A percentile compares a stretch with the other conserved stretches of the same genome.
Evolutionary conservation across 2,113 vertebrate genomes (phyloP).

Genomic region (Ariopsis seemanni): DNA sequence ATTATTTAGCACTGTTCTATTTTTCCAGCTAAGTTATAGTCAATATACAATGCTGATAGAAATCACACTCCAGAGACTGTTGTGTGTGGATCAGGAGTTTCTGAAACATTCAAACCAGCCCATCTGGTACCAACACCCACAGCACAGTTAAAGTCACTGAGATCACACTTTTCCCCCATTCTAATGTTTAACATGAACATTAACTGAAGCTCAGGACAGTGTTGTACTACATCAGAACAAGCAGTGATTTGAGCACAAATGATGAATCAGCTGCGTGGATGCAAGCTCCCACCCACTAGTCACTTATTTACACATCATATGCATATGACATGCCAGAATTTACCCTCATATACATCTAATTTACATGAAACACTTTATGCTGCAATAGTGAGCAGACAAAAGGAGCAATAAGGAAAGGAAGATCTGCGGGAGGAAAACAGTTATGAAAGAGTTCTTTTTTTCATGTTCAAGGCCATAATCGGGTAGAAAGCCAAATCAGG

Average conservation of each 20-base stretch:
- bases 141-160: no score
- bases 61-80: neutral
- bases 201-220: no score
- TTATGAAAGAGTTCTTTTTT: neutral
- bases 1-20: neutral
- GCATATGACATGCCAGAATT: neutral
- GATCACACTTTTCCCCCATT: no score
- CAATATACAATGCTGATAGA: neutral
- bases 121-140: no score
- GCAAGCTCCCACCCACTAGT: neutral
- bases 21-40: neutral
- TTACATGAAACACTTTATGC: neutral
- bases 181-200: no score
- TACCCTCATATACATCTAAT: neutral
- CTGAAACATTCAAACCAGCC: no score
- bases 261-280: neutral
- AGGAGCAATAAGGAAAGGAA: neutral
- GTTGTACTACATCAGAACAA: neutral
- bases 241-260: neutral
- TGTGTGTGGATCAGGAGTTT: neutral
- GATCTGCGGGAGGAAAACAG: neutral
- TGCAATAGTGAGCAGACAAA: neutral
- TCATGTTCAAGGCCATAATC: neutral
- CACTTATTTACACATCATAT: neutral
- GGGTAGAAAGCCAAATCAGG: neutral